Evolutionary conservation across 2,888 invertebrate genomes (phyloP), one percentile per base, ranked within the genome.

Genomic region (Chrysolina haemoptera): DNA sequence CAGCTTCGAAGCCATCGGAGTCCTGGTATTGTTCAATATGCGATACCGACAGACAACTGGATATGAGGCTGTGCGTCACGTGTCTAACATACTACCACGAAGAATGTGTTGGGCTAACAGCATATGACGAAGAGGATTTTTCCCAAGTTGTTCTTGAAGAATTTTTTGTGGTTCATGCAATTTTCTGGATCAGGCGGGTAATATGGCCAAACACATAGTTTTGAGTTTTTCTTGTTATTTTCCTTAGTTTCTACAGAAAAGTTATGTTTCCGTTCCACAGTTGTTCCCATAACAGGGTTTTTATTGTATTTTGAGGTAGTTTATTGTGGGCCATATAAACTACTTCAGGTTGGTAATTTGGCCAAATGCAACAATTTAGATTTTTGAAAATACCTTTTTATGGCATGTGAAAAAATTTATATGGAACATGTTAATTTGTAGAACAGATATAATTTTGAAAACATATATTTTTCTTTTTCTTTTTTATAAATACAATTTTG

Each of bases 71-170:
- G 22, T 74, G 74, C 62, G 41, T 48, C 22, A 53, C 59, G 22
- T 74, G 74, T 46, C 55, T 48, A 18, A 62, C 27, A 50, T 75
- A 67, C 70, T 63, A 64, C 64, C 74, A 75, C 65, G 76, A 75
- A 62, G 62, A 59, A n/a, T 74, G 72, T 74, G 69, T 74, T 43
- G 73, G 63, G 16, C 50, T 69, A 48, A 41, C 71, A 48, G 43
- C 43, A 68, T 41, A 68, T 59, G 64, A 46, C 18, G 64, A 70
- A 41, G 70, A 70, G 14, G 70, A 43, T 43, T 43, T 43, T 27
- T 1, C 43, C 10, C 10, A 43, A 12, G 43, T 43, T 43, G 43
- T 43, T 43, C 10, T 4, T 43, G 43, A 43, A 43, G 8, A 43
- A 5, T 43, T 43, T 43, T 43, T 43, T 43, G 43, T 4, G 2